A percentile compares a stretch with the other conserved stretches of the same genome.
phyloP scores from a whole-genome alignment of 2,888 invertebrate genomes.

The Melanophora roralis region DNA sequence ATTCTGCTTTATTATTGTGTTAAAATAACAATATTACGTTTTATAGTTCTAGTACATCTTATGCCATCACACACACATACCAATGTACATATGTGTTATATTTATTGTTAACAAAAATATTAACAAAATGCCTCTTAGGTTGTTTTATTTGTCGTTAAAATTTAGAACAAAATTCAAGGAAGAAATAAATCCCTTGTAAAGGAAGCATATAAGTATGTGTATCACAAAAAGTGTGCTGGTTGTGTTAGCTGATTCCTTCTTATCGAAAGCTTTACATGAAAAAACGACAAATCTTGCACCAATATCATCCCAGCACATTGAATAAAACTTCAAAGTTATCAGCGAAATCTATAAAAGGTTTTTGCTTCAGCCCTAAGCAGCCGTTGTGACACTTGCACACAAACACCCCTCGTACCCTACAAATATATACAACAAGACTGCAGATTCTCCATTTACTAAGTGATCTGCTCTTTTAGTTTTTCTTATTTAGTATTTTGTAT shows the following conservation, averaged over 20 bases:
- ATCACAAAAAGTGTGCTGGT: conserved; percentile 14
- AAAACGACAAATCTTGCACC: conserved; percentile 76
- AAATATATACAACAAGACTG: not conserved
- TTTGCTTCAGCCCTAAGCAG: conserved; percentile 34
- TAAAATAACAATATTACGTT: not conserved
- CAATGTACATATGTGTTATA: conserved; percentile 59
- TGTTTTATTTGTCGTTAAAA: conserved; percentile 60
- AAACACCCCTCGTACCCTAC: not conserved
- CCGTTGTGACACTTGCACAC: too few species aligned
- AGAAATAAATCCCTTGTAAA: not conserved
- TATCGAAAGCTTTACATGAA: conserved; percentile 59
- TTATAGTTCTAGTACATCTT: conserved; percentile 37
- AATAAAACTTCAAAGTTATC: conserved; percentile 76
- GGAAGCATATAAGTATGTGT: too few species aligned
- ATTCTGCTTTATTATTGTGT: conserved; percentile 5
- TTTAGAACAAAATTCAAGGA: conserved; percentile 55
- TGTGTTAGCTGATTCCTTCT: not conserved
- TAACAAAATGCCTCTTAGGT: conserved; percentile 70
- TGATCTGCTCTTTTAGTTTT: conserved; percentile 25
- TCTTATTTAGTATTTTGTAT: conserved; percentile 3
- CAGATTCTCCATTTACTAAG: conserved; percentile 27
- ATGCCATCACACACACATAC: too few species aligned
- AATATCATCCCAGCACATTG: conserved; percentile 69
- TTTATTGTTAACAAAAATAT: conserved; percentile 75
- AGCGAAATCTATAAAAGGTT: conserved; percentile 67